Percentiles rank a stretch among this genome's conserved stretches.
Evolutionary conservation across 30 jellyfish, hydroid and myxozoan species (phyloP).

Genomic region (Aurelia aurita complex sp. Pacific): DNA sequence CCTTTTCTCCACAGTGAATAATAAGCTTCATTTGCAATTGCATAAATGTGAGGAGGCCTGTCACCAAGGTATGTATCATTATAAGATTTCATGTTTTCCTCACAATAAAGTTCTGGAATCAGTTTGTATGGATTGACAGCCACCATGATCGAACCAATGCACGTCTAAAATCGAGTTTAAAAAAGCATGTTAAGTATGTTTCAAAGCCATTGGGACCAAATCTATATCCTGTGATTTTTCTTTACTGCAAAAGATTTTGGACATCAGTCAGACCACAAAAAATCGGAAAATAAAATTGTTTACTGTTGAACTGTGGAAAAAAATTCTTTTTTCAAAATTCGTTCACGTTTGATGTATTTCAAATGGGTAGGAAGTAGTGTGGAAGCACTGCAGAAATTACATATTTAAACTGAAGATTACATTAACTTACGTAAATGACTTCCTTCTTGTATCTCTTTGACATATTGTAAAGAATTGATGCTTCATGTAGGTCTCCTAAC

Average conservation of each 20-base stretch:
- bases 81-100: conserved; percentile 62
- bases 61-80: conserved; percentile 94
- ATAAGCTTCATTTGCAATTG: conserved; percentile 98
- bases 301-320: too few species aligned
- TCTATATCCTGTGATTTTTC: too few species aligned
- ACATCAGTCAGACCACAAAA: too few species aligned
- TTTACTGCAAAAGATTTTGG: too few species aligned
- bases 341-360: too few species aligned
- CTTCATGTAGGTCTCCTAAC: conserved; percentile 97
- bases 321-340: too few species aligned
- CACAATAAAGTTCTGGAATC: conserved; percentile 71
- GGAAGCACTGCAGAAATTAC: too few species aligned
- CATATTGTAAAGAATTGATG: conserved; percentile 89
- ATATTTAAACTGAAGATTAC: too few species aligned
- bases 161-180: conserved; percentile 66
- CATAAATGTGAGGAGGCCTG: conserved; percentile 97
- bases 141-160: conserved; percentile 96
- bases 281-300: too few species aligned
- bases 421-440: conserved; percentile 74
- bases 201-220: too few species aligned
- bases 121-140: conserved; percentile 96
- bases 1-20: conserved; percentile 99
- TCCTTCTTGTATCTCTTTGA: conserved; percentile 75
- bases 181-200: too few species aligned
- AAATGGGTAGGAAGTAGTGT: too few species aligned